Conservation (phyloP, 2,113 vertebrate genomes). For the Esox niger region DNA sequence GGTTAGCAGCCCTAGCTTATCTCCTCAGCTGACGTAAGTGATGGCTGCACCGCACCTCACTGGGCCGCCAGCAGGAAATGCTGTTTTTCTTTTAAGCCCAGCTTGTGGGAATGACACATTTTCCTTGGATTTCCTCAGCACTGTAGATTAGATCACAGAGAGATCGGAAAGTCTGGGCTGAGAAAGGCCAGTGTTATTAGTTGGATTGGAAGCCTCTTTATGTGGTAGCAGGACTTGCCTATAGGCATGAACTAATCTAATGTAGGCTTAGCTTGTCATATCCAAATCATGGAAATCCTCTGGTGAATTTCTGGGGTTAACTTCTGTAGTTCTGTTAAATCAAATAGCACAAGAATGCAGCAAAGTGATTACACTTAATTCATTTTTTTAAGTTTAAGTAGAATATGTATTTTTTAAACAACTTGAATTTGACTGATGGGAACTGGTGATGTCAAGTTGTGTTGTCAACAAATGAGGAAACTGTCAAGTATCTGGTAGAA, state of each 20-base stretch:
- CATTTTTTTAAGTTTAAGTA: too few relatives aligned
- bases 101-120: constrained; percentile 43
- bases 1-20: constrained; percentile 56
- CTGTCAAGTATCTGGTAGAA: too few relatives aligned
- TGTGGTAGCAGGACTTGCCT: not conserved
- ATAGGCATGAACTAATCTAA: not conserved
- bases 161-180: constrained; percentile 26
- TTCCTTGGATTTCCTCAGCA: constrained; percentile 48
- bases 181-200: constrained; percentile 5
- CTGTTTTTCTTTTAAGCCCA: constrained; percentile 43
- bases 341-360: too few relatives aligned
- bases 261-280: not conserved
- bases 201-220: not conserved
- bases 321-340: too few relatives aligned
- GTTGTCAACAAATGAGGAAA: too few relatives aligned
- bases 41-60: constrained; percentile 2
- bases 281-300: too few relatives aligned
- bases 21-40: constrained; percentile 51
- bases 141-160: constrained; percentile 47
- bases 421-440: too few relatives aligned
- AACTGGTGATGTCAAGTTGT: too few relatives aligned
- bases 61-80: constrained; percentile 24
- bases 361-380: too few relatives aligned
- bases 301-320: too few relatives aligned
- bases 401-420: too few relatives aligned